phyloP scores from a whole-genome alignment of 2,797 vertebrate species.

The Enteromius trimaculatus region DNA sequence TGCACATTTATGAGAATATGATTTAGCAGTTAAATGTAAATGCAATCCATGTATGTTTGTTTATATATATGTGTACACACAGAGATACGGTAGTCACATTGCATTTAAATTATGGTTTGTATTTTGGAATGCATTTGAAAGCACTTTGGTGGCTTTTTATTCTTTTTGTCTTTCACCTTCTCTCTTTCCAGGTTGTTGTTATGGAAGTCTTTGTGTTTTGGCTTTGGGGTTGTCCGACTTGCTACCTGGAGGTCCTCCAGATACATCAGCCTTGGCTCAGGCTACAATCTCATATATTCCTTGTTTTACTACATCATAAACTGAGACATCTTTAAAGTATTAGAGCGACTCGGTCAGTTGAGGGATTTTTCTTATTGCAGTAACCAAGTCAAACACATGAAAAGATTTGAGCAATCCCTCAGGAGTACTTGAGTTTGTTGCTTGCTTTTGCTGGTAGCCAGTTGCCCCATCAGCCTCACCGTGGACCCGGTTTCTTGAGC shows the following conservation, averaged over 20 bases:
- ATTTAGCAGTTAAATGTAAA: neutral
- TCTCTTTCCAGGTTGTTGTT: constrained; percentile 9
- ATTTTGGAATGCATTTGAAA: neutral
- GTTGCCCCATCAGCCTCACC: constrained; percentile 35
- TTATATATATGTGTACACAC: too few species aligned
- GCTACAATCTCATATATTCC: constrained; percentile 56
- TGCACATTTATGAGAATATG: neutral
- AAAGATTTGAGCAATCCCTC: constrained; percentile 22
- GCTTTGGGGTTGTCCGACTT: constrained; percentile 18
- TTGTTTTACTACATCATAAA: constrained; percentile 64
- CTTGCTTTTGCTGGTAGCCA: constrained; percentile 33
- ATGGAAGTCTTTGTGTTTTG: constrained; percentile 36
- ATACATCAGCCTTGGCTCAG: constrained; percentile 55
- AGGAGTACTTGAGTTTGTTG: constrained; percentile 21
- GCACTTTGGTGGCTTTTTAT: neutral
- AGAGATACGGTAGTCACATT: too few species aligned
- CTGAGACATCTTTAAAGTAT: constrained; percentile 53
- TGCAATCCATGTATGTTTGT: too few species aligned
- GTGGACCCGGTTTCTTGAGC: constrained; percentile 17
- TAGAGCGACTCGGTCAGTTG: constrained; percentile 41
- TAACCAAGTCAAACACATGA: constrained; percentile 18
- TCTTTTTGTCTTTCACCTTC: neutral
- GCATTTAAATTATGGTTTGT: neutral
- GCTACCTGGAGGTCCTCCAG: constrained; percentile 55
- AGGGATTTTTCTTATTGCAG: constrained; percentile 45